A percentile compares a stretch with the other conserved stretches of the same genome.
Evolutionary conservation across 2,888 invertebrate genomes (phyloP).

Genomic region (Drosophila testacea): DNA sequence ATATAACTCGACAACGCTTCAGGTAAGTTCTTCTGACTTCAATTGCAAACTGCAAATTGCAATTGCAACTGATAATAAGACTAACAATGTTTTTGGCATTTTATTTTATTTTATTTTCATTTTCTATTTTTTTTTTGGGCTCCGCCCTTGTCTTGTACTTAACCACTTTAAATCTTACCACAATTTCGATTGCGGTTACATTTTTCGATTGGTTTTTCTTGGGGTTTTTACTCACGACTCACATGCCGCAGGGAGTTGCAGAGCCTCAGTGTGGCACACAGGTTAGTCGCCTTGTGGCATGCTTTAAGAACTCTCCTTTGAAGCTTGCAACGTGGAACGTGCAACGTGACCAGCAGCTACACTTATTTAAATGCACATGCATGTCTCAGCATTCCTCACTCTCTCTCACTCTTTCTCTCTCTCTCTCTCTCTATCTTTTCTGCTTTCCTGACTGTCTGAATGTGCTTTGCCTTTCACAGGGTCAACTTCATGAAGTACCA

Average conservation of each 20-base stretch:
- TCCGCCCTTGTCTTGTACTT: slow-evolving; percentile 76
- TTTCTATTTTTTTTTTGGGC: background rate
- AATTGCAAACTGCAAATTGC: background rate
- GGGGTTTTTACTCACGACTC: background rate
- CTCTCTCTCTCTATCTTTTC: background rate
- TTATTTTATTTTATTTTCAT: no score
- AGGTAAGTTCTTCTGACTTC: slow-evolving; percentile 85
- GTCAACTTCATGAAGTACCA: slow-evolving; percentile 96
- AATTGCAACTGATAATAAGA: slow-evolving; percentile 40
- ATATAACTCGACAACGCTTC: slow-evolving; percentile 86
- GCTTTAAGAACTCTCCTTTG: slow-evolving; percentile 39
- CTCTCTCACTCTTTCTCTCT: background rate
- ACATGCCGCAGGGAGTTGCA: slow-evolving; percentile 63
- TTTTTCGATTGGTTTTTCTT: slow-evolving; percentile 11
- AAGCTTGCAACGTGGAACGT: background rate
- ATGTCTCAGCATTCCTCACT: slow-evolving; percentile 23
- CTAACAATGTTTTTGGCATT: slow-evolving; percentile 30
- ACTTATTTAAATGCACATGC: slow-evolving; percentile 30
- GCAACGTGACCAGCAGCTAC: slow-evolving; percentile 12
- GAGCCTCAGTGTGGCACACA: slow-evolving; percentile 67
- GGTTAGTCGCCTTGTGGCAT: slow-evolving; percentile 54
- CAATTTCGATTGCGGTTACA: slow-evolving; percentile 27
- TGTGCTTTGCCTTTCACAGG: slow-evolving; percentile 85
- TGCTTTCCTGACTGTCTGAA: no score
- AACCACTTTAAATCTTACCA: slow-evolving; percentile 40